phyloP scores from a whole-genome alignment of 2,113 vertebrate species.

The Eulemur macaco region DNA sequence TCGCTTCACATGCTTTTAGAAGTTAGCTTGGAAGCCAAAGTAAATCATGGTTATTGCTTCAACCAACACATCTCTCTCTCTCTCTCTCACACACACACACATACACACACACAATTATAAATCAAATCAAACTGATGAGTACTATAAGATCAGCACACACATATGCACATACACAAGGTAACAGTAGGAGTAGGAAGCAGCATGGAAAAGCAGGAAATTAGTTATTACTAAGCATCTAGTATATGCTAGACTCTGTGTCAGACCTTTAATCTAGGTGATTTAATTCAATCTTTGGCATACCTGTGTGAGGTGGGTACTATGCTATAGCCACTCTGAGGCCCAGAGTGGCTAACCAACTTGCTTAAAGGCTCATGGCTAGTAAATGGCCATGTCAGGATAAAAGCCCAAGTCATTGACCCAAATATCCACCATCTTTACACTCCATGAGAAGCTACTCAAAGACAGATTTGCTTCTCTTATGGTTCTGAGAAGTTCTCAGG shows the following conservation, averaged over 20 bases:
- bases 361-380: background rate
- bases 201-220: background rate
- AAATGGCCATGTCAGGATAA: background rate
- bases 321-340: background rate
- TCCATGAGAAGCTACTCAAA: background rate
- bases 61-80: background rate
- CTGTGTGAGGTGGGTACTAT: background rate
- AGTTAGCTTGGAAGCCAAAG: background rate
- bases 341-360: background rate
- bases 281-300: background rate
- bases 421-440: background rate
- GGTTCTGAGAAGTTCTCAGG: background rate
- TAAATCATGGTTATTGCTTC: background rate
- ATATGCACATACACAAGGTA: too few species aligned
- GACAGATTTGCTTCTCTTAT: background rate
- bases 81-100: background rate
- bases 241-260: background rate
- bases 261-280: background rate
- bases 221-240: background rate
- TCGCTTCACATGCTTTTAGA: background rate
- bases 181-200: background rate
- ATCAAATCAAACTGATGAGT: background rate
- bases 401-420: background rate
- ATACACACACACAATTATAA: background rate
- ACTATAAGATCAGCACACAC: background rate